Percentiles rank a stretch among this genome's conserved stretches.
Evolutionary conservation across 1,140 invertebrate species (phyloP).

Genomic region (Hypothenemus hampei): DNA sequence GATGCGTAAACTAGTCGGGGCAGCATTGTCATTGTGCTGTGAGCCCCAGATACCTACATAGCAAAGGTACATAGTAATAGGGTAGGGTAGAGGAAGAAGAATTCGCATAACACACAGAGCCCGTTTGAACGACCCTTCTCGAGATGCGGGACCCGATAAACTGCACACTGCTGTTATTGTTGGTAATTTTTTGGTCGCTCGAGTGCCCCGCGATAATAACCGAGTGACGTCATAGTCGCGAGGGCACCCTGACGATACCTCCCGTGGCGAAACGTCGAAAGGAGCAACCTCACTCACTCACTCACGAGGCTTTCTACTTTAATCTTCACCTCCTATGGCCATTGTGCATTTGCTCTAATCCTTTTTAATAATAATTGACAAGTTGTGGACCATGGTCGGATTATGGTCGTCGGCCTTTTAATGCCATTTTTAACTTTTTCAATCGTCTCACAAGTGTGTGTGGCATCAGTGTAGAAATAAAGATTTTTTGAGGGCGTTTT

Average conservation of each 20-base stretch:
- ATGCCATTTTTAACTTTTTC: too few species aligned
- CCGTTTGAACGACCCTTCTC: slow-evolving; percentile 15
- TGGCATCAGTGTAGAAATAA: too few species aligned
- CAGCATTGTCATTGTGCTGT: slow-evolving; percentile 25
- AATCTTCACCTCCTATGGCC: slow-evolving; percentile 36
- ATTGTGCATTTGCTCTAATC: slow-evolving; percentile 35
- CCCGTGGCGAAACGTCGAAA: slow-evolving; percentile 33
- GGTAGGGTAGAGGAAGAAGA: too few species aligned
- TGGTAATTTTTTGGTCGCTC: slow-evolving; percentile 39
- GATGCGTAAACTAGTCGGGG: slow-evolving; percentile 34
- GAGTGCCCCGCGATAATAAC: slow-evolving; percentile 36
- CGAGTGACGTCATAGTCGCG: slow-evolving; percentile 28
- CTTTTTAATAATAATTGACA: slow-evolving; percentile 25
- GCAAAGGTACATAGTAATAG: too few species aligned
- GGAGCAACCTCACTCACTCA: slow-evolving; percentile 27
- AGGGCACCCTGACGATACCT: too few species aligned
- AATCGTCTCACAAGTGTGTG: slow-evolving; percentile 4
- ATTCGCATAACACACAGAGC: too few species aligned
- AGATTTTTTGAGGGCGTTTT: too few species aligned
- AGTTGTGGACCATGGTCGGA: too few species aligned
- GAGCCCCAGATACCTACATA: too few species aligned
- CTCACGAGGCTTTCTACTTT: too few species aligned
- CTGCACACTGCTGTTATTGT: slow-evolving; percentile 38
- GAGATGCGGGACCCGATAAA: slow-evolving; percentile 33
- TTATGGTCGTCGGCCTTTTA: too few species aligned